Percentiles rank a stretch among this genome's conserved stretches.
phyloP scores from a whole-genome alignment of 2,888 invertebrate species.

The Hypselothyrea guttata region DNA sequence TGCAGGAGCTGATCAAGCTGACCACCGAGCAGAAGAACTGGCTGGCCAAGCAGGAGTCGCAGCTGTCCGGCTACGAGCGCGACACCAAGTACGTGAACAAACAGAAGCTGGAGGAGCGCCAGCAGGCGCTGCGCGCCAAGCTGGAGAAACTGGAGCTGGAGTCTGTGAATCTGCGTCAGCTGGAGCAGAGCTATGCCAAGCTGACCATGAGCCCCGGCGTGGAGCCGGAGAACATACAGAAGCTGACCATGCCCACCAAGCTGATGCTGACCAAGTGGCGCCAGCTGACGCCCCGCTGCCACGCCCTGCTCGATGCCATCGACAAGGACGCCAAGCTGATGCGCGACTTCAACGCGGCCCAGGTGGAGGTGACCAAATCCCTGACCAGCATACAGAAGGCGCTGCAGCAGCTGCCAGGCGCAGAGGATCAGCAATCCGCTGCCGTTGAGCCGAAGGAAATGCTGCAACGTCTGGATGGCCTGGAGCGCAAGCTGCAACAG shows the following conservation, averaged over 20 bases:
- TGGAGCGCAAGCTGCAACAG: conserved; percentile 84
- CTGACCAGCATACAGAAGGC: conserved; percentile 88
- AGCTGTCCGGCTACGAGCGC: conserved; percentile 85
- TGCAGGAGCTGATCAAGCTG: conserved; percentile 85
- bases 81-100: conserved; percentile 84
- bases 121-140: conserved; percentile 84
- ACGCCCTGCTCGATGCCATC: conserved; percentile 84
- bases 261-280: conserved; percentile 86
- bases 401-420: conserved; percentile 86
- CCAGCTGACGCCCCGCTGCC: conserved; percentile 85
- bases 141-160: conserved; percentile 84
- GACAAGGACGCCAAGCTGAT: conserved; percentile 85
- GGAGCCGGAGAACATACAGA: conserved; percentile 87
- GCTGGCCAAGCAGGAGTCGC: conserved; percentile 86
- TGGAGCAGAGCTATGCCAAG: conserved; percentile 88
- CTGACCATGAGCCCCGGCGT: conserved; percentile 87
- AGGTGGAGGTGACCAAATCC: conserved; percentile 87
- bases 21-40: conserved; percentile 85
- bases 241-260: conserved; percentile 85
- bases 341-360: conserved; percentile 87
- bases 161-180: conserved; percentile 84
- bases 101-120: conserved; percentile 85
- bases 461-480: conserved; percentile 78
- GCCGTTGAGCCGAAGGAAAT: conserved; percentile 60
- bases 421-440: conserved; percentile 82